Evolutionary conservation across 2,113 vertebrate genomes (phyloP).

Genomic region (Pterocles orientalis): DNA sequence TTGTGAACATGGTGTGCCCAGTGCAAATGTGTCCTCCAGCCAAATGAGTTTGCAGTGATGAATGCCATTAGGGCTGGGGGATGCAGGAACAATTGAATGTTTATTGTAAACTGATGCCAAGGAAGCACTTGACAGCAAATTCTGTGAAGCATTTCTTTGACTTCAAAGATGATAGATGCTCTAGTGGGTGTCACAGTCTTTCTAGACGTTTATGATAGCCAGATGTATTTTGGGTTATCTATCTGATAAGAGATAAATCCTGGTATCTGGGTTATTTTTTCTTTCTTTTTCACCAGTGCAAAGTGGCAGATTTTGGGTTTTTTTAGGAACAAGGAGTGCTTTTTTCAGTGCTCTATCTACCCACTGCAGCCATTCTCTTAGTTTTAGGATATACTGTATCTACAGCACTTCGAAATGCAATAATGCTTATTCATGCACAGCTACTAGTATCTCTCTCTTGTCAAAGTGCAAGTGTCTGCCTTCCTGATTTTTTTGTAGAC

Average conservation of each 20-base stretch:
- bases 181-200: neutral
- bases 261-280: neutral
- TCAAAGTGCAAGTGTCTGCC: neutral
- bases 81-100: neutral
- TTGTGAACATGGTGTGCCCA: neutral
- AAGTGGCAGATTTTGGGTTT: neutral
- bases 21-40: neutral
- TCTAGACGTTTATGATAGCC: neutral
- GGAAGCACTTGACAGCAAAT: neutral
- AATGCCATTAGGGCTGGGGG: neutral
- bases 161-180: neutral
- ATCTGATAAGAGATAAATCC: neutral
- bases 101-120: neutral
- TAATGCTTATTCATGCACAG: neutral
- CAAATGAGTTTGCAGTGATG: neutral
- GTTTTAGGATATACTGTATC: neutral
- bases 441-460: neutral
- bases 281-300: neutral
- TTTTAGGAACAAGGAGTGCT: neutral
- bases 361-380: neutral
- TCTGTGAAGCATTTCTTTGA: neutral
- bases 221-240: neutral
- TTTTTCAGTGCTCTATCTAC: neutral
- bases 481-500: conserved; percentile 12
- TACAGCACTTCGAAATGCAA: neutral